phyloP scores from a whole-genome alignment of 92 coral and sea anemone species.

The Plumapathes pennacea region DNA sequence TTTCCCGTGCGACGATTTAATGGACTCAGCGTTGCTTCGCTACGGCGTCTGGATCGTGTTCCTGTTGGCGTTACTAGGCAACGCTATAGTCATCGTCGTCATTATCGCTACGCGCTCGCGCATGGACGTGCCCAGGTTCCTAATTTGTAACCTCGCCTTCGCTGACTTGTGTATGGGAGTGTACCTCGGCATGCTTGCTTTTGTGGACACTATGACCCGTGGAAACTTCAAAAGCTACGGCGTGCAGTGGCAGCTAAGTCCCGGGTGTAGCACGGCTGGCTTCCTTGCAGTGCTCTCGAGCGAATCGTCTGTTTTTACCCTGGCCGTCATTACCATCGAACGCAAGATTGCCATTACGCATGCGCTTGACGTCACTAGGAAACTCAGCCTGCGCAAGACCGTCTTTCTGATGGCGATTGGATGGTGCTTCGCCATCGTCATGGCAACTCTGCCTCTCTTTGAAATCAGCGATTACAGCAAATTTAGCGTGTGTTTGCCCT shows the following conservation, averaged over 20 bases:
- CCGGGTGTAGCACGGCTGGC: constrained; percentile 87
- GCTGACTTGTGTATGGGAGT: constrained; percentile 98
- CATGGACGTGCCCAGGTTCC: constrained; percentile 86
- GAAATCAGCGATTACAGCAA: constrained; percentile 79
- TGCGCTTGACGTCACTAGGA: constrained; percentile 82
- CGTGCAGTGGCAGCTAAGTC: constrained; percentile 88
- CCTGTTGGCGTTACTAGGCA: constrained; percentile 85
- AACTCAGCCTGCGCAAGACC: constrained; percentile 75
- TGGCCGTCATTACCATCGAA: constrained; percentile 88
- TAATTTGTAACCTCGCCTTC: constrained; percentile 84
- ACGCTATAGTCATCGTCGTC: constrained; percentile 83
- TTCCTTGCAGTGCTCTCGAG: constrained; percentile 92
- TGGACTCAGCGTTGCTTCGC: constrained; percentile 87
- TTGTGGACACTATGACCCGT: constrained; percentile 83
- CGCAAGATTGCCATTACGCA: constrained; percentile 94
- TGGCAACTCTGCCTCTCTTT: constrained; percentile 80
- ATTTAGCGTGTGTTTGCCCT: constrained; percentile 93
- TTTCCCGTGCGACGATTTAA: constrained; percentile 95
- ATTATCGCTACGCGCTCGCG: constrained; percentile 77
- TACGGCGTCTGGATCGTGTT: constrained; percentile 98
- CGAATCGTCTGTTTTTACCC: constrained; percentile 85
- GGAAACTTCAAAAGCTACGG: constrained; percentile 81
- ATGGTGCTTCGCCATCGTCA: constrained; percentile 69
- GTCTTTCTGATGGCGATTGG: constrained; percentile 74
- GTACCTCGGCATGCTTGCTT: constrained; percentile 88